Percentiles rank a stretch among this genome's conserved stretches.
phyloP scores from a whole-genome alignment of 2,888 invertebrate genomes.

The Apamea epomidion region DNA sequence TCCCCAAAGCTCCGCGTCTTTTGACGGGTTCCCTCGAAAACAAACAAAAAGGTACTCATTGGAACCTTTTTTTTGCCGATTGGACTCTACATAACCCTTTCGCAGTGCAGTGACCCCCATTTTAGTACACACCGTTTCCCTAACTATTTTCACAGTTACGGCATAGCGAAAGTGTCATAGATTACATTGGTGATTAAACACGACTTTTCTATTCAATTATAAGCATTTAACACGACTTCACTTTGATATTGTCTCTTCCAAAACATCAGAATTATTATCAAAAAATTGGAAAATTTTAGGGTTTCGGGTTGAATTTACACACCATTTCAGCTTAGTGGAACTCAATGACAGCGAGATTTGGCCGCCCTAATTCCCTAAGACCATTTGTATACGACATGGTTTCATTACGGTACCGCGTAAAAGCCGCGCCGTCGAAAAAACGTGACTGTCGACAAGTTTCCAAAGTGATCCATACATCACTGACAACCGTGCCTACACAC shows the following conservation, averaged over 20 bases:
- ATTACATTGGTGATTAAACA: neutral
- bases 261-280: neutral
- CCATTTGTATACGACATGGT: neutral
- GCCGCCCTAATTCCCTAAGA: neutral
- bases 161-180: neutral
- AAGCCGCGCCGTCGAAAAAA: neutral
- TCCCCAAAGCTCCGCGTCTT: neutral
- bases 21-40: neutral
- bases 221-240: no score
- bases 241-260: neutral
- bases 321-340: conserved; percentile 41
- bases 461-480: neutral
- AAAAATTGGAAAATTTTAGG: neutral
- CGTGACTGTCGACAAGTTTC: neutral
- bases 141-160: neutral
- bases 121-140: neutral
- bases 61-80: no score
- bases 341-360: conserved; percentile 7
- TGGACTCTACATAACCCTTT: neutral
- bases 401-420: neutral
- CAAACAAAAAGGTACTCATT: no score
- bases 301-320: conserved; percentile 5
- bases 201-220: neutral
- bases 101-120: neutral
- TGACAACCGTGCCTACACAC: neutral